Percentiles rank a stretch among this genome's conserved stretches.
Evolutionary conservation across 2,113 vertebrate genomes (phyloP).

Genomic region (Pithys albifrons): DNA sequence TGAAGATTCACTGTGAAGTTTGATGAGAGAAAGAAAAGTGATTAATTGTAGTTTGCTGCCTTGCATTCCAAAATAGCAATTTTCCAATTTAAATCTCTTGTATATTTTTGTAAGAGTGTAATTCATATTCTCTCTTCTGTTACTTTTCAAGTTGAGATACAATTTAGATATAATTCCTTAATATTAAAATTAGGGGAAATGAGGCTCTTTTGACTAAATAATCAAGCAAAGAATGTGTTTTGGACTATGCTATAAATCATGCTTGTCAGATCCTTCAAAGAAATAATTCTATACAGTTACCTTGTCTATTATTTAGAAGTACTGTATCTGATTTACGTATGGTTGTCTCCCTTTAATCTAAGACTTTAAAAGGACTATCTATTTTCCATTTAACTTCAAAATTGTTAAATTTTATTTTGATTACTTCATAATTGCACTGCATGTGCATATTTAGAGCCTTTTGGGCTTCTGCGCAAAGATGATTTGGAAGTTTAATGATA

Average conservation of each 20-base stretch:
- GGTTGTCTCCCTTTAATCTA: slow-evolving; percentile 67
- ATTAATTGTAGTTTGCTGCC: slow-evolving; percentile 74
- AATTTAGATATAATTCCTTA: slow-evolving; percentile 71
- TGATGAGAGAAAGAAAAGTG: slow-evolving; percentile 59
- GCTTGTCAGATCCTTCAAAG: slow-evolving; percentile 75
- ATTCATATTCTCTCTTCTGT: slow-evolving; percentile 67
- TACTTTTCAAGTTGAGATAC: slow-evolving; percentile 66
- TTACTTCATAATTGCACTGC: slow-evolving; percentile 70
- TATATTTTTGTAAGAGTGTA: slow-evolving; percentile 64
- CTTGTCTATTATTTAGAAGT: slow-evolving; percentile 74
- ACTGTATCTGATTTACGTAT: slow-evolving; percentile 70
- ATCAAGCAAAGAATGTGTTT: slow-evolving; percentile 68
- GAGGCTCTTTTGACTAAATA: slow-evolving; percentile 66
- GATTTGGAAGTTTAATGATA: slow-evolving; percentile 60
- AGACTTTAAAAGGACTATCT: slow-evolving; percentile 69
- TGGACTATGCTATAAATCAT: slow-evolving; percentile 75
- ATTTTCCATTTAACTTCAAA: slow-evolving; percentile 76
- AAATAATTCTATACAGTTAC: slow-evolving; percentile 67
- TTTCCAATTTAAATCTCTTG: slow-evolving; percentile 74
- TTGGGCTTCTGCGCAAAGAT: slow-evolving; percentile 50
- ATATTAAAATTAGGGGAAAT: slow-evolving; percentile 70
- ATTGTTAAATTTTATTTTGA: slow-evolving; percentile 72
- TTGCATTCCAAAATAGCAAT: slow-evolving; percentile 74
- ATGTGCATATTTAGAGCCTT: slow-evolving; percentile 52
- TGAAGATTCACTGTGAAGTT: slow-evolving; percentile 48